Evolutionary conservation across 2,797 vertebrate genomes (phyloP).

Genomic region (Synanceia verrucosa): DNA sequence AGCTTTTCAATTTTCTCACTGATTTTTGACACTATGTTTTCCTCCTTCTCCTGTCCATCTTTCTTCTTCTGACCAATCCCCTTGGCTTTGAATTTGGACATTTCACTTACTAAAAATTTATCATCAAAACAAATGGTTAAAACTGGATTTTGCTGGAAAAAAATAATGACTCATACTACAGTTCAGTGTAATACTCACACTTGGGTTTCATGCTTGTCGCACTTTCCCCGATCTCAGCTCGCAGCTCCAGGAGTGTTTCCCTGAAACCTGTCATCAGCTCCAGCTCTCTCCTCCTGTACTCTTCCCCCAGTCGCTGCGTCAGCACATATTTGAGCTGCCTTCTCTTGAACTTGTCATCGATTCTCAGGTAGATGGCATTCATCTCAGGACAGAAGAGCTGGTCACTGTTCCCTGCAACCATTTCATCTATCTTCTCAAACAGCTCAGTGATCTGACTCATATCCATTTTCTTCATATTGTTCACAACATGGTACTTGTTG

Average conservation of each 20-base stretch:
- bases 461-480: slow-evolving; percentile 38
- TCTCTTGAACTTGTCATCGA: slow-evolving; percentile 32
- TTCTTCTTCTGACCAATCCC: slow-evolving; percentile 3
- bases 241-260: slow-evolving; percentile 37
- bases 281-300: slow-evolving; percentile 38
- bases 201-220: not conserved
- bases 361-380: slow-evolving; percentile 1
- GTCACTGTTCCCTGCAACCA: slow-evolving; percentile 42
- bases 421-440: slow-evolving; percentile 63
- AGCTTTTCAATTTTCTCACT: slow-evolving; percentile 39
- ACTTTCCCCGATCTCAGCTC: slow-evolving; percentile 4
- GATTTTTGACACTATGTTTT: slow-evolving; percentile 19
- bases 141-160: not conserved
- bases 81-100: not conserved
- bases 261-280: slow-evolving; percentile 32
- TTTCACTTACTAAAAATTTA: slow-evolving; percentile 1
- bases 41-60: slow-evolving; percentile 24
- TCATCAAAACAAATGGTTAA: not conserved
- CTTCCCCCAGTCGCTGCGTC: slow-evolving; percentile 20
- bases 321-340: slow-evolving; percentile 33
- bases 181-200: slow-evolving; percentile 30
- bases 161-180: not conserved
- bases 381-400: slow-evolving; percentile 37
- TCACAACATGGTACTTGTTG: slow-evolving; percentile 61
- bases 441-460: slow-evolving; percentile 43